Evolutionary conservation across 30 jellyfish, hydroid and myxozoan genomes (phyloP).

Genomic region (Chironex yamaguchii): DNA sequence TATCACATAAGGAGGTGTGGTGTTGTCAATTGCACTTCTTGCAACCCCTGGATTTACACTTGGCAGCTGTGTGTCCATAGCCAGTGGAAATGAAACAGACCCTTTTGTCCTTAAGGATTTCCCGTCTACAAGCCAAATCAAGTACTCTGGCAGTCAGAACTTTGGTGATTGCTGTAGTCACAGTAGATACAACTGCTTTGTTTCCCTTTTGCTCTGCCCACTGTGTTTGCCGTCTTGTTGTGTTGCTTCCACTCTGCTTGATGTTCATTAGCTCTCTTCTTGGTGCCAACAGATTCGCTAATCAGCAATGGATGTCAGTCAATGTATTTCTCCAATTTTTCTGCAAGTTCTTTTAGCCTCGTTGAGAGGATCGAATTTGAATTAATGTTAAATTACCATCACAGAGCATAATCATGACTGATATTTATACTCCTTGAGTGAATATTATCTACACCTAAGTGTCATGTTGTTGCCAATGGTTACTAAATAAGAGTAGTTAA

Average conservation of each 20-base stretch:
- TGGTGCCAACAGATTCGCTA: constrained; percentile 16
- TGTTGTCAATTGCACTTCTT: not conserved
- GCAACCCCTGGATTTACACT: constrained; percentile 13
- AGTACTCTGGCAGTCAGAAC: constrained; percentile 42
- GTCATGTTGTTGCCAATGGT: too few species aligned
- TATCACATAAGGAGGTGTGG: constrained; percentile 6
- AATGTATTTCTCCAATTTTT: constrained; percentile 54
- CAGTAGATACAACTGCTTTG: constrained; percentile 55
- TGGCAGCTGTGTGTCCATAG: constrained; percentile 9
- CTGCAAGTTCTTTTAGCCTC: constrained; percentile 70
- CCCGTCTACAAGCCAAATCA: constrained; percentile 31
- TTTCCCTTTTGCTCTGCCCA: constrained; percentile 21
- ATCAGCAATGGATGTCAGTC: constrained; percentile 77
- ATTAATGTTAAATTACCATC: too few species aligned
- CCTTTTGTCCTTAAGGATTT: constrained; percentile 7
- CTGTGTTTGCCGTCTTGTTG: constrained; percentile 61
- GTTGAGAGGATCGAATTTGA: too few species aligned
- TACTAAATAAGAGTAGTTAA: too few species aligned
- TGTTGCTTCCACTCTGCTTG: constrained; percentile 55
- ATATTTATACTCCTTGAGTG: too few species aligned
- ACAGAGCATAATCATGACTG: too few species aligned
- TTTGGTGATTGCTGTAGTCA: constrained; percentile 41
- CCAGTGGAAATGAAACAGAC: constrained; percentile 2
- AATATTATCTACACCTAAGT: too few species aligned
- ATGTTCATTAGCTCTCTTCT: constrained; percentile 37